These are phyloP conservation scores for Oreochromis niloticus DNA, from an alignment of 2,113 vertebrate genomes.

Conservation along the genomic window DNA sequence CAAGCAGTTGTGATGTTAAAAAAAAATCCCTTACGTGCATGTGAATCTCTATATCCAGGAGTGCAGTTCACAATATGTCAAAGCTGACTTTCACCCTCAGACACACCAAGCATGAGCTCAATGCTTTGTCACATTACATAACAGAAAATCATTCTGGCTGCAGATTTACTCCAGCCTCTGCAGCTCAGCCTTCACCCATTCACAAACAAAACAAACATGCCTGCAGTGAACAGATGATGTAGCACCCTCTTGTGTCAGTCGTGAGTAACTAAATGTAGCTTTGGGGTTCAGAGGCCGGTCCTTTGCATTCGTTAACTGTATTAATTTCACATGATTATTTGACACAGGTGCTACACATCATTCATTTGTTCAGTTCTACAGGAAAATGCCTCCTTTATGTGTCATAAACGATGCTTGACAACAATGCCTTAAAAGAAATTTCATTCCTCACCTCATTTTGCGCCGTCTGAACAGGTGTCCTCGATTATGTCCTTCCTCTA, in stretches of 20 bases:
- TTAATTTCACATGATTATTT: background rate
- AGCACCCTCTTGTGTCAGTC: slow-evolving; percentile 40
- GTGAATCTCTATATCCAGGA: background rate
- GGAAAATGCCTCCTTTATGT: background rate
- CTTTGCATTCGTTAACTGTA: background rate
- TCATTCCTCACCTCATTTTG: background rate
- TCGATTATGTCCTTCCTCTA: background rate
- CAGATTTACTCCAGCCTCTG: background rate
- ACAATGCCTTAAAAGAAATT: background rate
- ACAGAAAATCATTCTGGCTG: background rate
- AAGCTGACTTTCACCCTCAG: background rate
- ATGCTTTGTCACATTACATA: background rate
- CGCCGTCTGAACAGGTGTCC: background rate
- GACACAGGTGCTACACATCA: background rate
- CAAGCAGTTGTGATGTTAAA: background rate
- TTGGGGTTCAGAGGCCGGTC: background rate
- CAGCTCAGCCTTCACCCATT: background rate
- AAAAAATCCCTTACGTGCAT: background rate
- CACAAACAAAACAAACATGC: background rate
- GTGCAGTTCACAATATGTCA: background rate
- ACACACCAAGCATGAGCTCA: background rate
- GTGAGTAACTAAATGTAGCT: background rate
- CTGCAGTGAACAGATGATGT: background rate
- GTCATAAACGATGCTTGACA: background rate
- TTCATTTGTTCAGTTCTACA: background rate